These are phyloP conservation scores for Nomada flava DNA, from an alignment of 2,888 invertebrate genomes.

Conservation along the genomic window DNA sequence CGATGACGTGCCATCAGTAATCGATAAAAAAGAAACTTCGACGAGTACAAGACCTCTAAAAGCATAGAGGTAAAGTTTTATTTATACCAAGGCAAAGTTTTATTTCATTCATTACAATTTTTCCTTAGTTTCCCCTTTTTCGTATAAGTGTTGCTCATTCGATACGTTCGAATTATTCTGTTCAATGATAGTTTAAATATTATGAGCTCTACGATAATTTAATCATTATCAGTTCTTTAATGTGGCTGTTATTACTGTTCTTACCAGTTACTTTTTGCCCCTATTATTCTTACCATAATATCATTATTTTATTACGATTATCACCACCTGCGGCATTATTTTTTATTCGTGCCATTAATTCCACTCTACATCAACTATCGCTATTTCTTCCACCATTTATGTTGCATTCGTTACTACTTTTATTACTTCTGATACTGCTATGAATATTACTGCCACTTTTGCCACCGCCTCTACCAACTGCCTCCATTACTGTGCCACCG, in stretches of 20 bases:
- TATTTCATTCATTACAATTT: no score
- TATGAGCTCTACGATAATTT: no score
- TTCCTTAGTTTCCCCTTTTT: no score
- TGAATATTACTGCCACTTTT: not conserved
- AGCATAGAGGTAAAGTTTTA: not conserved
- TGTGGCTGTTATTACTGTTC: not conserved
- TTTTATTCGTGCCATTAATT: not conserved
- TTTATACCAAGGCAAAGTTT: not conserved
- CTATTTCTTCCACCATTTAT: not conserved
- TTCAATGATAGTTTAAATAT: no score
- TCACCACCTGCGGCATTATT: not conserved
- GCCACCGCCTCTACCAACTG: not conserved
- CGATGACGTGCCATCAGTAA: not conserved
- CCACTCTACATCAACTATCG: not conserved
- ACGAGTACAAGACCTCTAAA: not conserved
- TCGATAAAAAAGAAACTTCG: not conserved
- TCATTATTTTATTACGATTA: slow-evolving; percentile 2
- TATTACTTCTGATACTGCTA: slow-evolving; percentile 1
- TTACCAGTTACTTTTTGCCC: not conserved
- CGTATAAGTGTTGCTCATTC: no score
- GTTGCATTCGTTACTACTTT: not conserved
- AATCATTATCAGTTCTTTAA: not conserved
- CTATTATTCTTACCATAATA: not conserved
- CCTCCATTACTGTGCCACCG: not conserved
- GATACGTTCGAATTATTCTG: no score